Conservation (phyloP, 1,140 invertebrate species). For the Halyomorpha halys region DNA sequence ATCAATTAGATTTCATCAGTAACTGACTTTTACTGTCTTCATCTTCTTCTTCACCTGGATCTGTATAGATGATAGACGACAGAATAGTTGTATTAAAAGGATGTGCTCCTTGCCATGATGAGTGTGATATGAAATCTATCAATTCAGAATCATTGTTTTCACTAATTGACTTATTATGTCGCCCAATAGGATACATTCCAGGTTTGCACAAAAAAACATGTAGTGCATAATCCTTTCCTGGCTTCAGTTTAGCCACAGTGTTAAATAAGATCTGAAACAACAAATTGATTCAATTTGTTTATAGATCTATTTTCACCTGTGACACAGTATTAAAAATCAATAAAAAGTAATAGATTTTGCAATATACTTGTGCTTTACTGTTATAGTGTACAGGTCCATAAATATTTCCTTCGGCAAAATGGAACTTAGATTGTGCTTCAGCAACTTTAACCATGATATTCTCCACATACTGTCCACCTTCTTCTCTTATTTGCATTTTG, state of each 20-base stretch:
- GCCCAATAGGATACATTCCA: constrained; percentile 23
- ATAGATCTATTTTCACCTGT: neutral
- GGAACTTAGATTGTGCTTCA: constrained; percentile 16
- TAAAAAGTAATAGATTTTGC: neutral
- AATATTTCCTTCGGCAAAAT: constrained; percentile 21
- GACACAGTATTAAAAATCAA: neutral
- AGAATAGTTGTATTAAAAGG: constrained; percentile 25
- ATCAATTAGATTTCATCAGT: no score
- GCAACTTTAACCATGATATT: constrained; percentile 25
- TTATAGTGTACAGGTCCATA: constrained; percentile 21
- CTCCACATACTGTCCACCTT: constrained; percentile 15
- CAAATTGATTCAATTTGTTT: neutral
- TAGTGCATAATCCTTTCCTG: constrained; percentile 18
- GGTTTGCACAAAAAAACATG: constrained; percentile 24
- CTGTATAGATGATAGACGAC: constrained; percentile 19
- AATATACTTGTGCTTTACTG: constrained; percentile 8
- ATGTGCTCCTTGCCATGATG: constrained; percentile 24
- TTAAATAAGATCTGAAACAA: constrained; percentile 18
- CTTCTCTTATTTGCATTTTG: constrained; percentile 17
- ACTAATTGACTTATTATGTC: constrained; percentile 1
- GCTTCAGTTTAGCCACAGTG: constrained; percentile 10
- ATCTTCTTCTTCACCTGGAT: constrained; percentile 5
- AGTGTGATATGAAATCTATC: constrained; percentile 24
- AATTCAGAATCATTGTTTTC: constrained; percentile 7
- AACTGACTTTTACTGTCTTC: no score